Evolutionary conservation across 2,797 vertebrate species (phyloP).

Genomic region (Gallirallus australis): DNA sequence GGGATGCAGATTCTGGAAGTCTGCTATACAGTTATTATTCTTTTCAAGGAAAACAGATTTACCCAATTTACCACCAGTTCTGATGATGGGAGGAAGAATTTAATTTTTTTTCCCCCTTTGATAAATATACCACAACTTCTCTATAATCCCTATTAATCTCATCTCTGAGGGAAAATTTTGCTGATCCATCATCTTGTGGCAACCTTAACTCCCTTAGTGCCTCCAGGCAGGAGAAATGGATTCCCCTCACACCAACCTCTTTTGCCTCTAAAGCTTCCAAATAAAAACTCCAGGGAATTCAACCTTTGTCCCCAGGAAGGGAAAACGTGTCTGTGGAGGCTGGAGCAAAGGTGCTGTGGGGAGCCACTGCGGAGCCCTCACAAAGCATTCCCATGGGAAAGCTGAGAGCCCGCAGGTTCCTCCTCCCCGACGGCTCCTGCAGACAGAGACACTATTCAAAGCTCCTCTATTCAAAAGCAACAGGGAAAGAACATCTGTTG

Average conservation of each 20-base stretch:
- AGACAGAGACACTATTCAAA: neutral
- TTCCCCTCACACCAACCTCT: neutral
- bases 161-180: conserved; percentile 34
- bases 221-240: neutral
- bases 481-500: conserved; percentile 44
- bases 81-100: conserved; percentile 39
- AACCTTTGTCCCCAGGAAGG: neutral
- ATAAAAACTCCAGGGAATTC: neutral
- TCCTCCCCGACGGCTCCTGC: neutral
- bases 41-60: conserved; percentile 45
- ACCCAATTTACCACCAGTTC: conserved; percentile 30
- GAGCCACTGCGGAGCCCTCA: fast-evolving
- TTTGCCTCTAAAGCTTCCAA: neutral
- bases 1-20: neutral
- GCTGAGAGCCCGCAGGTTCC: neutral
- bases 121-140: conserved; percentile 54
- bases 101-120: conserved; percentile 22
- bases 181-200: conserved; percentile 2
- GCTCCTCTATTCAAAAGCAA: neutral
- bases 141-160: conserved; percentile 70
- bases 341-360: neutral
- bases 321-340: neutral
- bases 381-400: neutral
- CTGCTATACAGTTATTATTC: conserved; percentile 25
- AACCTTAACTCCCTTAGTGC: neutral